Conservation (phyloP, 2,113 vertebrate genomes). For the Desmodus rotundus region DNA sequence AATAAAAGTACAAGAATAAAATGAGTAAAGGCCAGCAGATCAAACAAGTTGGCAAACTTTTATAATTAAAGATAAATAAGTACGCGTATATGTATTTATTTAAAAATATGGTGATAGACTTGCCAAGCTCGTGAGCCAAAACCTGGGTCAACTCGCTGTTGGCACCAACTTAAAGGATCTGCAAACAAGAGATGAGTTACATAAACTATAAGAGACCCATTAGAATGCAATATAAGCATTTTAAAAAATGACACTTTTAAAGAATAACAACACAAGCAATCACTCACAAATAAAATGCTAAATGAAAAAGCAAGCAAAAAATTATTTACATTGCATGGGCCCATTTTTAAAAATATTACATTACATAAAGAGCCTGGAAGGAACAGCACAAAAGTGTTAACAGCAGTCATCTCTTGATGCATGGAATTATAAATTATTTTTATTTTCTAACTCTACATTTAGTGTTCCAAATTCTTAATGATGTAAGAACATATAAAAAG, state of each 20-base stretch:
- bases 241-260: slow-evolving; percentile 39
- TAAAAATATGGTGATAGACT: slow-evolving; percentile 40
- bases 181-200: slow-evolving; percentile 28
- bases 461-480: slow-evolving; percentile 26
- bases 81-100: neutral
- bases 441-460: neutral
- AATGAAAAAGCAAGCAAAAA: slow-evolving; percentile 37
- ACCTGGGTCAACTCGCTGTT: slow-evolving; percentile 8
- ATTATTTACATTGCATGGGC: neutral
- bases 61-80: slow-evolving; percentile 59
- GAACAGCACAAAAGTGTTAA: slow-evolving; percentile 24
- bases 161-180: slow-evolving; percentile 46
- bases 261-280: slow-evolving; percentile 30
- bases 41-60: slow-evolving; percentile 52
- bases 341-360: slow-evolving; percentile 19
- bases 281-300: slow-evolving; percentile 44
- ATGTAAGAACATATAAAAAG: neutral
- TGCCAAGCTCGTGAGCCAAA: slow-evolving; percentile 55
- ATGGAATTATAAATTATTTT: slow-evolving; percentile 43
- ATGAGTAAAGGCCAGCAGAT: slow-evolving; percentile 27
- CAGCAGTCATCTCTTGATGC: neutral
- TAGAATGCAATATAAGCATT: slow-evolving; percentile 40
- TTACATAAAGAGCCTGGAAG: neutral
- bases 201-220: slow-evolving; percentile 41
- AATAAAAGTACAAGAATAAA: neutral